Base-by-base conservation (phyloP, 1,140 invertebrate genomes). In the Apis dorsata region DNA sequence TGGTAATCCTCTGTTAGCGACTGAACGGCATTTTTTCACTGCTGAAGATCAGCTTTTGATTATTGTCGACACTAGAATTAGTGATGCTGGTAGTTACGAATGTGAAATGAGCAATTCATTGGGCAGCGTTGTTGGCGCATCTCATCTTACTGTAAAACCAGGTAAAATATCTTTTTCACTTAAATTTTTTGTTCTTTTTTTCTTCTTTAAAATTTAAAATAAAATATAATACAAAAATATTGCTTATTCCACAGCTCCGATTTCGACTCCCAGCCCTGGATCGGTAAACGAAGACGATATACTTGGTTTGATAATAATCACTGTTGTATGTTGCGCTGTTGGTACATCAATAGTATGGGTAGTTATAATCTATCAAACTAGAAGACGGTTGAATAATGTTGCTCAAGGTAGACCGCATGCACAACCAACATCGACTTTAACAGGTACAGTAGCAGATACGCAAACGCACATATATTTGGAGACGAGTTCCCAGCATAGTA, bases 261-360 rank as follows among this genome's bases (percentile, higher is more conserved):
- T 91, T 85, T 92, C 93, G 34, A 78, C 76, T 8, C 77, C 66
- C 60, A 82, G 24, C 13, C 80, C 80, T 2, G 44, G 19, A 0
- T 86, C 93, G 28, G 90, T 94, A 4, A 95, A 94, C 85, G 96
- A 96, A 89, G 95, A 96, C 83, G 94, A 97, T 84, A 97, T 97
- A 90, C 95, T 97, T 65, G 97, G 97, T 65, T 96, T 98, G 79
- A 97, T 98, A 86, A 96, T 98, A 86, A 98, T 99, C 78, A 97
- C 97, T 5, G 97, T 98, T 0, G 97, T 98, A 49, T 97, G 97
- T 92, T 98, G 98, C 92, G 96, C 98, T 57, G 97, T 99, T 24
- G 95, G 96, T 9, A 98, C 98, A 8, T 99, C 98, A 1, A 95
- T 98, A 17, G 95, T 98, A 51, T 99, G 98, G 98, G 97, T 98